These are phyloP conservation scores for Eulithis prunata DNA, from an alignment of 2,888 invertebrate genomes.

Conservation along the genomic window DNA sequence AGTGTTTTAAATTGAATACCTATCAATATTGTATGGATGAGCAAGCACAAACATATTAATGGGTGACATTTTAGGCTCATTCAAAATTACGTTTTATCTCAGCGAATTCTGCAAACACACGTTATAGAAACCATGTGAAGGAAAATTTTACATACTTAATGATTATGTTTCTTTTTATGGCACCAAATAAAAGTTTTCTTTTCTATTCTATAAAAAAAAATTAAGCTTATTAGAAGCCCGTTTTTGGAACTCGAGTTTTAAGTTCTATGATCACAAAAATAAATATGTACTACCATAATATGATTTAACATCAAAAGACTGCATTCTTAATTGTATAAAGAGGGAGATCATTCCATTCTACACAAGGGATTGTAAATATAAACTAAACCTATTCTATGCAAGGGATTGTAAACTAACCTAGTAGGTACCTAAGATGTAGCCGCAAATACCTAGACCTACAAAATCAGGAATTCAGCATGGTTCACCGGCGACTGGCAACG, in stretches of 20 bases:
- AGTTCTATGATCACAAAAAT: too few species aligned
- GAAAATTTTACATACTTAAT: too few species aligned
- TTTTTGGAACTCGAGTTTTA: too few species aligned
- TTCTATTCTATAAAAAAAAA: too few species aligned
- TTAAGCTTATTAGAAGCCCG: too few species aligned
- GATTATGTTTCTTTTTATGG: too few species aligned
- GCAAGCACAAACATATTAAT: not conserved
- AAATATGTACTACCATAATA: too few species aligned
- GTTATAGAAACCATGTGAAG: too few species aligned
- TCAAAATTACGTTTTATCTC: not conserved
- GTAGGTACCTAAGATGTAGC: not conserved
- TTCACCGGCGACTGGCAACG: slow-evolving; percentile 53
- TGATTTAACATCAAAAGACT: too few species aligned
- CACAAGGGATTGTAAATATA: not conserved
- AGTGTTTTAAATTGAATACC: too few species aligned
- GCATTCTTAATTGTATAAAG: too few species aligned
- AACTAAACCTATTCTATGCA: not conserved
- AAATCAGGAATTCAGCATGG: slow-evolving; percentile 41
- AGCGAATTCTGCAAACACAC: not conserved
- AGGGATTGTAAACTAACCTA: not conserved
- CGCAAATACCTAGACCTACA: slow-evolving; percentile 24
- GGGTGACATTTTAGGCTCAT: not conserved
- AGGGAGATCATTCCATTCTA: not conserved
- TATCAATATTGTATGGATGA: not conserved
- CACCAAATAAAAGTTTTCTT: too few species aligned